Percentiles rank a stretch among this genome's conserved stretches.
These are phyloP conservation scores for Trypoxylon attenuatum DNA, from an alignment of 2,888 invertebrate species.

Conservation along the genomic window DNA sequence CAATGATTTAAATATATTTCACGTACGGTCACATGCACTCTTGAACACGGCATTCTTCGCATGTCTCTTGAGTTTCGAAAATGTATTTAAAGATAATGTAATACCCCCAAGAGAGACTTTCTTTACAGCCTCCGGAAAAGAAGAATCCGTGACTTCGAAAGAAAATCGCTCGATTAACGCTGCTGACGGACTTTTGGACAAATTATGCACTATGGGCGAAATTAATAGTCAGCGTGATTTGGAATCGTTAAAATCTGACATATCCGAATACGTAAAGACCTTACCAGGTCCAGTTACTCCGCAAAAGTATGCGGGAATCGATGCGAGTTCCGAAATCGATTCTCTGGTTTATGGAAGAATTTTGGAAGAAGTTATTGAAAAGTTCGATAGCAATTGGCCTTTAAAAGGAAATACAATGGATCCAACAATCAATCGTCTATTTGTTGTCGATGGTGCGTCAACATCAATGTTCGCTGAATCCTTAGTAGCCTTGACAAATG, in stretches of 20 bases:
- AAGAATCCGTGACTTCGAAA: slow-evolving; percentile 41
- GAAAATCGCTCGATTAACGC: slow-evolving; percentile 55
- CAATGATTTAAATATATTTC: no score
- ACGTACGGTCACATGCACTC: no score
- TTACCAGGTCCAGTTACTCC: slow-evolving; percentile 80
- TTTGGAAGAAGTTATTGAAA: slow-evolving; percentile 75
- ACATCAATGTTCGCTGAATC: slow-evolving; percentile 72
- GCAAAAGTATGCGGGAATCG: slow-evolving; percentile 79
- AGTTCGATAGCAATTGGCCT: slow-evolving; percentile 79
- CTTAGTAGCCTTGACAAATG: slow-evolving; percentile 75
- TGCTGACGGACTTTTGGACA: slow-evolving; percentile 68
- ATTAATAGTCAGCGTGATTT: slow-evolving; percentile 72
- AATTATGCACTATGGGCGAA: slow-evolving; percentile 64
- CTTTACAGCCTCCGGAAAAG: slow-evolving; percentile 61
- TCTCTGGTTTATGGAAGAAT: slow-evolving; percentile 76
- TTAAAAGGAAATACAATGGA: slow-evolving; percentile 70
- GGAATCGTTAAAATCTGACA: slow-evolving; percentile 53
- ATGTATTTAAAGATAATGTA: slow-evolving; percentile 54
- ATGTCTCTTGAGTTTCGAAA: slow-evolving; percentile 15
- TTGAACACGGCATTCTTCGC: slow-evolving; percentile 9
- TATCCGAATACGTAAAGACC: slow-evolving; percentile 55
- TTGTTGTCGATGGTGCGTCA: slow-evolving; percentile 77
- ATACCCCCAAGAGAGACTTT: slow-evolving; percentile 68
- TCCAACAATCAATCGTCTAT: slow-evolving; percentile 73
- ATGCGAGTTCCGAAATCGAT: slow-evolving; percentile 75